A percentile compares a stretch with the other conserved stretches of the same genome.
These are phyloP conservation scores for Narcine bancroftii DNA, from an alignment of 2,113 vertebrate genomes.

Conservation along the genomic window DNA sequence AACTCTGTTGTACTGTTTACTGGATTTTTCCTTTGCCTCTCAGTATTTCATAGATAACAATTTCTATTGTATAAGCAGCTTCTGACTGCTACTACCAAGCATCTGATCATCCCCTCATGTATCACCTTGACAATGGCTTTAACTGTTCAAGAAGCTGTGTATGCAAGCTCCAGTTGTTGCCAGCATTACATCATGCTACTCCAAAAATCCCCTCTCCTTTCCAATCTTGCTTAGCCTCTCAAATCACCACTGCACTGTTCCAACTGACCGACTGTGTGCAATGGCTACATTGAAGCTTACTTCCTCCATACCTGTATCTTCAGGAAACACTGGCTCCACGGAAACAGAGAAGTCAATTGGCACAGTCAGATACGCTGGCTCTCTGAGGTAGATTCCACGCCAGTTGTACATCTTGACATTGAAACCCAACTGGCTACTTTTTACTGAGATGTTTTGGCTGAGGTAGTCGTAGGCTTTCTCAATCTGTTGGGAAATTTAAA, in stretches of 20 bases:
- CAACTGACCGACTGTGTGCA: not conserved
- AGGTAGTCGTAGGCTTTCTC: slow-evolving; percentile 98
- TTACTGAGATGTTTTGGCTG: slow-evolving; percentile 76
- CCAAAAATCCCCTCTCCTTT: not conserved
- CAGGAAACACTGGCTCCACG: slow-evolving; percentile 92
- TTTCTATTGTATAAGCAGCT: not conserved
- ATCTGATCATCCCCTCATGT: not conserved
- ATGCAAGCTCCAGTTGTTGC: not conserved
- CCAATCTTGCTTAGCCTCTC: not conserved
- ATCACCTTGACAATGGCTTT: not conserved
- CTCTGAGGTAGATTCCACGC: slow-evolving; percentile 98
- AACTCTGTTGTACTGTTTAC: not conserved
- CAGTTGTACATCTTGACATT: slow-evolving; percentile 76
- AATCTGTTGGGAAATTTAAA: slow-evolving; percentile 60
- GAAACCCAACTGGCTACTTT: slow-evolving; percentile 75
- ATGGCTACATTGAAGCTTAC: not conserved
- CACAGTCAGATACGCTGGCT: slow-evolving; percentile 69
- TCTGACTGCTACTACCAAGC: not conserved
- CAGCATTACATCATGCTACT: not conserved
- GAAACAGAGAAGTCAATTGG: slow-evolving; percentile 89
- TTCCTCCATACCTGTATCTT: slow-evolving; percentile 69
- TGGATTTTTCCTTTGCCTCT: not conserved
- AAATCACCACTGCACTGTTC: not conserved
- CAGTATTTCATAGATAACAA: not conserved
- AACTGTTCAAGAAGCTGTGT: not conserved